Conservation (phyloP, 2,797 vertebrate genomes). For the Furcifer pardalis region DNA sequence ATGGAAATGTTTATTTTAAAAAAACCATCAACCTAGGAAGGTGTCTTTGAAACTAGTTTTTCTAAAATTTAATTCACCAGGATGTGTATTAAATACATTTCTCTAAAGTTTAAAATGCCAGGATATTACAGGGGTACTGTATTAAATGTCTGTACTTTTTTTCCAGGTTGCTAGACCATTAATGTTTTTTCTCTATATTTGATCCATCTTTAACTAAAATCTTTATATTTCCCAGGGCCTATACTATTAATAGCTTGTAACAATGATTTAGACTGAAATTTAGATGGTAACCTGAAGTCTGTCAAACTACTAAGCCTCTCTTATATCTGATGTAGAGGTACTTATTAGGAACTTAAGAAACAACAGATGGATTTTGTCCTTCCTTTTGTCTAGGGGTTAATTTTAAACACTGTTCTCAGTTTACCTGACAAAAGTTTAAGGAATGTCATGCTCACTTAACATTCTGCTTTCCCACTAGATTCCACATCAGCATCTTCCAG, state of each 20-base stretch:
- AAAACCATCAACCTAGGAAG: too few species aligned
- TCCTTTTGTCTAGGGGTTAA: neutral
- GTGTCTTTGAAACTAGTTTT: neutral
- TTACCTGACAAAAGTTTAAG: conserved; percentile 17
- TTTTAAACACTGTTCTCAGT: conserved; percentile 24
- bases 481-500: neutral
- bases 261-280: conserved; percentile 42
- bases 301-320: conserved; percentile 18
- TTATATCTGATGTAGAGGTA: neutral
- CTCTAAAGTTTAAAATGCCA: neutral
- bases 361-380: neutral
- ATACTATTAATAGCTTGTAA: neutral
- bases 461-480: neutral
- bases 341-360: conserved; percentile 25
- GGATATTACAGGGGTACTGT: neutral
- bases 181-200: neutral
- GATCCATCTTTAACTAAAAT: neutral
- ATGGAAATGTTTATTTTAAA: neutral
- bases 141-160: neutral
- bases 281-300: conserved; percentile 24
- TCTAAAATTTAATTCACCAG: neutral
- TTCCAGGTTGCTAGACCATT: neutral
- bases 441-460: conserved; percentile 7
- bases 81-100: neutral
- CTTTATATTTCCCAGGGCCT: conserved; percentile 31